Evolutionary conservation across 2,888 invertebrate genomes (phyloP).

Genomic region (Osmoderma eremita): DNA sequence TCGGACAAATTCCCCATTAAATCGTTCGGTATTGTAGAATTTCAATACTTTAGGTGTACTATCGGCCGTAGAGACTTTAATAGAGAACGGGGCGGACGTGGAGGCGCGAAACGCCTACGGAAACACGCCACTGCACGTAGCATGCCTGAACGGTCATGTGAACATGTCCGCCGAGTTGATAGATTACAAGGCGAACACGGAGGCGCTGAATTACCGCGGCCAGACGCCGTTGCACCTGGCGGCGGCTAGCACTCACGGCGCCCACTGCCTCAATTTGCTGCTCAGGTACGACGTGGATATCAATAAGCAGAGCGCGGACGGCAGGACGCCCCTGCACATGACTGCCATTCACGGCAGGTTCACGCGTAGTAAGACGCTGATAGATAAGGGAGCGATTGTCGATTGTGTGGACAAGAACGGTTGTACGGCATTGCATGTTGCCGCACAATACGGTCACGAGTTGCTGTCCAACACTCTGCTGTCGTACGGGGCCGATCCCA

Average conservation of each 20-base stretch:
- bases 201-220: slow-evolving; percentile 67
- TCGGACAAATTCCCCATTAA: too few species aligned
- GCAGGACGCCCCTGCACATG: slow-evolving; percentile 72
- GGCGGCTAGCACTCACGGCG: slow-evolving; percentile 70
- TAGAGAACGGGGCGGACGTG: slow-evolving; percentile 68
- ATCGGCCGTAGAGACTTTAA: slow-evolving; percentile 58
- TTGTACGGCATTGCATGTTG: slow-evolving; percentile 72
- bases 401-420: slow-evolving; percentile 69
- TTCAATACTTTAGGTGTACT: slow-evolving; percentile 52
- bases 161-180: slow-evolving; percentile 67
- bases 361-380: slow-evolving; percentile 70
- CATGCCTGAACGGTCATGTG: slow-evolving; percentile 71
- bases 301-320: slow-evolving; percentile 68
- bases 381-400: slow-evolving; percentile 69
- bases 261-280: slow-evolving; percentile 69
- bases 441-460: slow-evolving; percentile 71
- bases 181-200: slow-evolving; percentile 64
- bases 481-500: slow-evolving; percentile 65
- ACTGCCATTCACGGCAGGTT: slow-evolving; percentile 74
- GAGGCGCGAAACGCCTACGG: slow-evolving; percentile 69
- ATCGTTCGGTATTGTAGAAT: not conserved
- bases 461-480: slow-evolving; percentile 67
- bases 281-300: slow-evolving; percentile 67
- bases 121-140: slow-evolving; percentile 70
- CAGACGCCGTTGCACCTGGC: slow-evolving; percentile 72